Base-by-base conservation (phyloP, 2,797 vertebrate species). In the Spinus pinus region DNA sequence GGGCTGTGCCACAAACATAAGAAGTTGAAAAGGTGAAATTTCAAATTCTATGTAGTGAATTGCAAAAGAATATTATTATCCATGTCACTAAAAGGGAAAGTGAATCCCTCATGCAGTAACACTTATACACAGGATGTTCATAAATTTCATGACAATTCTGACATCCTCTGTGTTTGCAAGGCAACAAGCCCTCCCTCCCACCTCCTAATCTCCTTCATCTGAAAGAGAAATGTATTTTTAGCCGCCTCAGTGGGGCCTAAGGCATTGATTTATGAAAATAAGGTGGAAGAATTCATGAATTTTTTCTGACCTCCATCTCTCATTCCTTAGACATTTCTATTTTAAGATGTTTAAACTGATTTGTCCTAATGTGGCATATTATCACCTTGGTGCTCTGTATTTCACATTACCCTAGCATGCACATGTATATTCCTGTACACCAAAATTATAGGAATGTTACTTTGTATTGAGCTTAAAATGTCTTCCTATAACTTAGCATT, bases 261-360 rank as follows among this genome's bases (percentile, higher is more conserved):
- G 97, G 97, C 97, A 97, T 97, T 97, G 97, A 98, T 98, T 97
- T 98, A 98, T 98, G 97, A 97, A 98, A 98, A 97, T 97, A 97
- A 98, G 97, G 93, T 96, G 93, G 91, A 97, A 92, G 97, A 96
- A 97, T 97, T 97, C 95, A 97, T 97, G 94, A 97, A 95, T 97
- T 97, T 97, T 96, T 94, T 94, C 94, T 97, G 97, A 97, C 96
- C 97, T 97, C 93, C 94, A 96, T 98, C 94, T 96, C 95, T 98
- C 97, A 97, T 97, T 97, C 84, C 88, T 96, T 84, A 96, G 97
- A 97, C 95, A 96, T 96, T 97, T 97, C 97, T 97, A 97, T 97
- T 97, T 98, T 98, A 97, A 96, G 96, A 95, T 96, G 86, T 96
- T 96, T 96, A 96, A 98, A 97, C 97, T 96, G 96, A 97, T 97